Base-by-base conservation (phyloP, 2,888 invertebrate genomes). In the Galerucella calmariensis region DNA sequence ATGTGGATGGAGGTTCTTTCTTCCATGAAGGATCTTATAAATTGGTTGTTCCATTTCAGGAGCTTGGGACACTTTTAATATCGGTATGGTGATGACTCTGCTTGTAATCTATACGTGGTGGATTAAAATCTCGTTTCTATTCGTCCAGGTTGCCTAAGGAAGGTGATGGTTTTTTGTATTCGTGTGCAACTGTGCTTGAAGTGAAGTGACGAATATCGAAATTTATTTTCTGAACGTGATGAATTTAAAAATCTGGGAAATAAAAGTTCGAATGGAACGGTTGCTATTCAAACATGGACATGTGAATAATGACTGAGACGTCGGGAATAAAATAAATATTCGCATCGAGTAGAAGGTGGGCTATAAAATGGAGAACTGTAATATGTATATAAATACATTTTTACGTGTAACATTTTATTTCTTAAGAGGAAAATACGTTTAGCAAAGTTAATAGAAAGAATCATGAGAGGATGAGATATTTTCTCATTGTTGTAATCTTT, bases 171-270 rank as follows among this genome's bases (percentile, higher is more conserved):
- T n/a, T n/a, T 27, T 27, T 27, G 4, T 27, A 27, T 27, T 27
- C 27, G 27, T 27, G 27, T 27, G 4, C 27, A 5, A 27, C 27
- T 27, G 27, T 27, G 4, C 11, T 46, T 46, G 46, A 46, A 46
- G 46, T 51, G 5, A 24, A 24, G 24, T 59, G 59, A 24, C 59
- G 24, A 59, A 24, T 59, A 24, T 27, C 59, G 20, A 27, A 59
- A 59, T 59, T 59, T 59, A 59, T 27, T 59, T 59, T 59, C 59
- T 59, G 20, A 59, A 20, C 59, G 59, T 59, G 59, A 59, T 59
- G 27, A 59, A 59, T 59, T 59, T 24, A 10, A 20, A 59, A 59
- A 59, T 59, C 59, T 59, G 27, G 12, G 59, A 24, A 59, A 59
- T 59, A 59, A 20, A 59, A 59, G 59, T 24, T 20, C 24, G 27